These are phyloP conservation scores for Oophaga pumilio DNA, from an alignment of 2,113 vertebrate species.

Conservation along the genomic window DNA sequence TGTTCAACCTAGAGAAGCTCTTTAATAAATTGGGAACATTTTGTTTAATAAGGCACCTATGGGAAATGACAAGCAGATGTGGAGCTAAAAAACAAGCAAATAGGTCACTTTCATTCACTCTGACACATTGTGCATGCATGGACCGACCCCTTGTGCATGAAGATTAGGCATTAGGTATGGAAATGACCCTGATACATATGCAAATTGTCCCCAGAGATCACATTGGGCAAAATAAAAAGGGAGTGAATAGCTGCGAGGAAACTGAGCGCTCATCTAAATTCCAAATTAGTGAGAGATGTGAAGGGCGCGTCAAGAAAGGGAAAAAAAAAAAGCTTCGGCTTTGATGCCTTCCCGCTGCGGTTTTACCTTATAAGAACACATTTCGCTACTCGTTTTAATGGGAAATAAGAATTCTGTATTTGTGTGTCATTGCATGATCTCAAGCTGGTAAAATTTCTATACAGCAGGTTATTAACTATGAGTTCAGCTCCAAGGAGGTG, in stretches of 20 bases:
- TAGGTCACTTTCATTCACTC: background rate
- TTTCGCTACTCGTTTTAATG: background rate
- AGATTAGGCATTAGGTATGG: conserved; percentile 47
- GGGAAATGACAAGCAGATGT: background rate
- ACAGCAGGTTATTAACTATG: too few relatives aligned
- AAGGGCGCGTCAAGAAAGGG: background rate
- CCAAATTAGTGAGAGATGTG: background rate
- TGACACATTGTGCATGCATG: conserved; percentile 39
- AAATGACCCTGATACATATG: conserved; percentile 53
- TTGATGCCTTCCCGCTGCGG: background rate
- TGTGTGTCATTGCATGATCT: too few relatives aligned
- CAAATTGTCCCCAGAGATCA: conserved; percentile 23
- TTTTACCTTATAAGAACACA: background rate
- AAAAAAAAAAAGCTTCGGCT: background rate
- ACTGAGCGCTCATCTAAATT: background rate
- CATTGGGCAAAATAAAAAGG: conserved; percentile 6
- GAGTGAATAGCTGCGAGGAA: background rate
- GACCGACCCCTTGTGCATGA: conserved; percentile 10
- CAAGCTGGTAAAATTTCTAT: too few relatives aligned
- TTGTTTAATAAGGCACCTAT: background rate
- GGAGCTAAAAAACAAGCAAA: background rate
- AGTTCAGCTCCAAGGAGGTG: too few relatives aligned
- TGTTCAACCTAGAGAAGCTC: background rate
- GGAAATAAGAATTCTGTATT: background rate
- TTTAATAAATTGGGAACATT: background rate